A percentile compares a stretch with the other conserved stretches of the same genome.
Evolutionary conservation across 1,140 invertebrate genomes (phyloP).

Genomic region (Ctenoplectra terminalis): DNA sequence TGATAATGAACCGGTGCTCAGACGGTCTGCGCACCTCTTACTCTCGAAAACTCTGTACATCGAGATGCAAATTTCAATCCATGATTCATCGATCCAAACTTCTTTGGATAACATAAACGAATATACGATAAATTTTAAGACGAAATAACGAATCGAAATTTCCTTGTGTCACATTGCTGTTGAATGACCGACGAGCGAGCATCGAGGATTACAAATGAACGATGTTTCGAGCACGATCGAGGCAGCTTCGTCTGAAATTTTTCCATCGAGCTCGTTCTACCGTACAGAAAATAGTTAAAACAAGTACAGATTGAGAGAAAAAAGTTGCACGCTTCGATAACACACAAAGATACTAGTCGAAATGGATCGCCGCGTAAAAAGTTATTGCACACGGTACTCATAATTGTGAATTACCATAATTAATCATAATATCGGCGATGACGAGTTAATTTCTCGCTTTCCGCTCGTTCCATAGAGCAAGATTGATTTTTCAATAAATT

Average conservation of each 20-base stretch:
- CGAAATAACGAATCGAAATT: conserved; percentile 8
- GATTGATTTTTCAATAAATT: too few species aligned
- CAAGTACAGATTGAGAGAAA: too few species aligned
- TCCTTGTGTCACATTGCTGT: conserved; percentile 34
- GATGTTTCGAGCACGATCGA: background rate
- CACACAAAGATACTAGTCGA: background rate
- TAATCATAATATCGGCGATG: background rate
- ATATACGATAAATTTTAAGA: conserved; percentile 52
- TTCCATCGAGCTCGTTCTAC: background rate
- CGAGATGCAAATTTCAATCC: background rate
- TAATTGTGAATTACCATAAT: conserved; percentile 10
- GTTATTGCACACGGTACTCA: background rate
- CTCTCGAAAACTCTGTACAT: conserved; percentile 16
- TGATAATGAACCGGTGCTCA: background rate
- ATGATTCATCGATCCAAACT: background rate
- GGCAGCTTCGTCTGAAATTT: background rate
- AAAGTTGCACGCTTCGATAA: too few species aligned
- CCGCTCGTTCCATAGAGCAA: too few species aligned
- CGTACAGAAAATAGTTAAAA: background rate
- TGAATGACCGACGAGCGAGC: background rate
- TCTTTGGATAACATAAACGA: background rate
- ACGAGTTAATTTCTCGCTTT: background rate
- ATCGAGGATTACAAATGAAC: conserved; percentile 53
- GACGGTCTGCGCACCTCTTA: background rate
- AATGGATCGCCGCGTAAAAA: background rate